phyloP scores from a whole-genome alignment of 2,113 vertebrate species.

The Bostrychus sinensis region DNA sequence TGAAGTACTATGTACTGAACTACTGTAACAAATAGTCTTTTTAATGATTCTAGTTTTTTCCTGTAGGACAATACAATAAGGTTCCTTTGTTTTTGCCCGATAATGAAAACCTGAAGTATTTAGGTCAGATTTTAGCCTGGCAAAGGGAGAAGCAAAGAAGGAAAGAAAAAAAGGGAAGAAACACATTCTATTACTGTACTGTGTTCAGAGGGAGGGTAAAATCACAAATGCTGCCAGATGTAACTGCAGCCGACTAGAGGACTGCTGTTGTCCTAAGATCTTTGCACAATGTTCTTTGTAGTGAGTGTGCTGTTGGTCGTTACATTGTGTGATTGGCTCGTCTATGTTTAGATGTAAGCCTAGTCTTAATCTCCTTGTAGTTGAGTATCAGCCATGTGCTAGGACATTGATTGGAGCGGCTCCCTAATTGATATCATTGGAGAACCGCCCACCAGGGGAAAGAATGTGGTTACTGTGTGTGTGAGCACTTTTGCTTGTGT shows the following conservation, averaged over 20 bases:
- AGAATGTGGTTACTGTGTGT: slow-evolving; percentile 13
- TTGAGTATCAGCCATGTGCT: slow-evolving; percentile 58
- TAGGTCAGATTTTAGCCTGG: slow-evolving; percentile 66
- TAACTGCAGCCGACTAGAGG: slow-evolving; percentile 23
- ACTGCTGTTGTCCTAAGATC: slow-evolving; percentile 41
- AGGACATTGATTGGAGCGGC: slow-evolving; percentile 69
- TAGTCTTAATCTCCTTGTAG: slow-evolving; percentile 74
- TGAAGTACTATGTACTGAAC: no score
- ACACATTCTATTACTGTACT: slow-evolving; percentile 49
- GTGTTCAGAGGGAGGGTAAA: slow-evolving; percentile 40
- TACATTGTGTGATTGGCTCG: slow-evolving; percentile 39
- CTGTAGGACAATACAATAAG: slow-evolving; percentile 35
- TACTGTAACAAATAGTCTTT: background rate
- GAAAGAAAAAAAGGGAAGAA: slow-evolving; percentile 43
- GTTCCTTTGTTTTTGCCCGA: slow-evolving; percentile 64
- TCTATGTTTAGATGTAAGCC: slow-evolving; percentile 66
- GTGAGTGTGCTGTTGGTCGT: slow-evolving; percentile 34
- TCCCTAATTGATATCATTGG: slow-evolving; percentile 73
- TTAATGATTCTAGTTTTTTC: background rate
- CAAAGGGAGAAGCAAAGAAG: slow-evolving; percentile 49
- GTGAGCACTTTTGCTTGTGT: slow-evolving; percentile 40
- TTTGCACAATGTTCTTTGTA: slow-evolving; percentile 38
- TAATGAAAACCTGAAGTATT: slow-evolving; percentile 71
- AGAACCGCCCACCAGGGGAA: slow-evolving; percentile 45
- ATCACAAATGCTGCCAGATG: slow-evolving; percentile 43